A percentile compares a stretch with the other conserved stretches of the same genome.
phyloP scores from a whole-genome alignment of 2,797 vertebrate genomes.

The Diplodus puntazzo region DNA sequence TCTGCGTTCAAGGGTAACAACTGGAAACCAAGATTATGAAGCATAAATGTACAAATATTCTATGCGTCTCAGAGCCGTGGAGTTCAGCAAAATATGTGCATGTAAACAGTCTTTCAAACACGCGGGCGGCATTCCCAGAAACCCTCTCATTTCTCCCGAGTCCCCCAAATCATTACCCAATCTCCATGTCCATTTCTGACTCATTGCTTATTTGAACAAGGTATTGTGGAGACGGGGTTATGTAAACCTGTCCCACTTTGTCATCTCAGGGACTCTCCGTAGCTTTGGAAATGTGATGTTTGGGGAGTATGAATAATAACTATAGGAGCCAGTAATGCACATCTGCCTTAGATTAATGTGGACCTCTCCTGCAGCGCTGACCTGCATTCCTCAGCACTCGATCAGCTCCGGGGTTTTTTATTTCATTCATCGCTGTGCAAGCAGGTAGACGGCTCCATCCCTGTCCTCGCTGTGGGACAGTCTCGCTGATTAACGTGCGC shows the following conservation, averaged over 20 bases:
- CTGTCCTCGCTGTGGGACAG: constrained; percentile 52
- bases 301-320: constrained; percentile 84
- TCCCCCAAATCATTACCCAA: constrained; percentile 71
- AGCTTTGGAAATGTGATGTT: constrained; percentile 76
- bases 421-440: constrained; percentile 71
- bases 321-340: constrained; percentile 80
- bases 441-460: constrained; percentile 74
- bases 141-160: constrained; percentile 57
- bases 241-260: constrained; percentile 82
- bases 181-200: constrained; percentile 71
- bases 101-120: constrained; percentile 59
- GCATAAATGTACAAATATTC: not conserved
- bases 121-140: constrained; percentile 61
- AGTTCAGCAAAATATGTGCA: constrained; percentile 37
- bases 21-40: constrained; percentile 17
- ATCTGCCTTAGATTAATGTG: constrained; percentile 84
- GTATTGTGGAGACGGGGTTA: constrained; percentile 83
- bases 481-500: constrained; percentile 40
- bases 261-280: constrained; percentile 75
- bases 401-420: constrained; percentile 77
- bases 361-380: constrained; percentile 77
- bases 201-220: constrained; percentile 79
- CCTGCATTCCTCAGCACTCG: constrained; percentile 80
- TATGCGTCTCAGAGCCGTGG: constrained; percentile 3
- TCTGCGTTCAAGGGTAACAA: constrained; percentile 20